These are phyloP conservation scores for Amorpha juglandis DNA, from an alignment of 2,888 invertebrate species.

Conservation along the genomic window DNA sequence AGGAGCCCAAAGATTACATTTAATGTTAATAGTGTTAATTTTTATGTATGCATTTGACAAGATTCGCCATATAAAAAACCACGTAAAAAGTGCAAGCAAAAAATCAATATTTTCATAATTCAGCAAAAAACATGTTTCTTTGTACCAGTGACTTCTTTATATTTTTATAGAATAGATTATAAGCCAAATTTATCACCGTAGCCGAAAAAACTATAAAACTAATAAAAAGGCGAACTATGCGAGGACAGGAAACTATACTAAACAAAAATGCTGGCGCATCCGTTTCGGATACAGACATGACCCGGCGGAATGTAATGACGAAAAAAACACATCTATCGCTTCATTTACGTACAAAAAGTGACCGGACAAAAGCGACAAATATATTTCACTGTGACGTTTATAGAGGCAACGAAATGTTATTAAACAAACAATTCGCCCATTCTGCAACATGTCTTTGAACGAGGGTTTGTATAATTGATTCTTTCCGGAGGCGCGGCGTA, in stretches of 20 bases:
- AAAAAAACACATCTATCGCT: slow-evolving; percentile 67
- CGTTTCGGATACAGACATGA: slow-evolving; percentile 71
- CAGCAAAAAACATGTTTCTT: not conserved
- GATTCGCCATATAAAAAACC: not conserved
- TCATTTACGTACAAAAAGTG: slow-evolving; percentile 70
- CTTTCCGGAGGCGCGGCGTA: slow-evolving; percentile 80
- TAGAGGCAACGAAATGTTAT: slow-evolving; percentile 77
- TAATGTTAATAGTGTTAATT: too few relatives aligned
- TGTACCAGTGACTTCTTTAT: slow-evolving; percentile 28
- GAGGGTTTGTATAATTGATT: slow-evolving; percentile 80
- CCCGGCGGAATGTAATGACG: slow-evolving; percentile 60
- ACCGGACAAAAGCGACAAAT: slow-evolving; percentile 65
- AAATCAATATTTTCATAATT: not conserved
- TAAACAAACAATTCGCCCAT: slow-evolving; percentile 84
- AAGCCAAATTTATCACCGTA: slow-evolving; percentile 67
- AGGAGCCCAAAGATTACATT: too few relatives aligned
- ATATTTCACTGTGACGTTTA: slow-evolving; percentile 78
- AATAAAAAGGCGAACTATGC: slow-evolving; percentile 64
- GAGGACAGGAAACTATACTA: slow-evolving; percentile 68
- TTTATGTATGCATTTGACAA: too few relatives aligned
- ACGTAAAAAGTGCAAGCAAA: not conserved
- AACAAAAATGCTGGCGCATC: slow-evolving; percentile 73
- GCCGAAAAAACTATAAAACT: slow-evolving; percentile 62
- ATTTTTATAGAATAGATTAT: slow-evolving; percentile 51
- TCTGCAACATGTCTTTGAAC: slow-evolving; percentile 73